Conservation (phyloP, 2,888 invertebrate genomes). For the Capitulum mitella region DNA sequence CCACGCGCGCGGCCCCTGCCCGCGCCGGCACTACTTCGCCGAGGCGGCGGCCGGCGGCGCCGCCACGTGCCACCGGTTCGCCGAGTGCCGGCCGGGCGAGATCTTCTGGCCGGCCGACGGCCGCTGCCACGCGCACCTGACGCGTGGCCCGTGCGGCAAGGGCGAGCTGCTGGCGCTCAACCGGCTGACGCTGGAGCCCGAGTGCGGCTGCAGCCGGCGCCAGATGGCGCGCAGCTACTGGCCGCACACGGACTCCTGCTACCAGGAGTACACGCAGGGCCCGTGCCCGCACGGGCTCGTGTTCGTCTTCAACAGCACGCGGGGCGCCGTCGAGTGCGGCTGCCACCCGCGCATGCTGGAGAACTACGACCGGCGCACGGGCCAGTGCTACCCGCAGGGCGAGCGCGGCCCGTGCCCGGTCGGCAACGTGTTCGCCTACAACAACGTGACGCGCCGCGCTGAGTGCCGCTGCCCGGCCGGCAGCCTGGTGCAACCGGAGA, state of each 20-base stretch:
- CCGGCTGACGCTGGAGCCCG: constrained; percentile 43
- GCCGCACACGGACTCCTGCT: constrained; percentile 58
- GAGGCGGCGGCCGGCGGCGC: constrained; percentile 24
- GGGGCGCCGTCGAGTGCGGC: constrained; percentile 51
- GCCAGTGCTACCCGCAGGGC: constrained; percentile 37
- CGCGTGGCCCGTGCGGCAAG: constrained; percentile 66
- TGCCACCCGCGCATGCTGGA: constrained; percentile 59
- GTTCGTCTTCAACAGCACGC: constrained; percentile 61
- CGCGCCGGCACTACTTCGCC: constrained; percentile 58
- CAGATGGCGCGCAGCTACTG: constrained; percentile 50
- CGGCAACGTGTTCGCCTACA: constrained; percentile 33
- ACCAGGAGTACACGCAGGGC: constrained; percentile 69
- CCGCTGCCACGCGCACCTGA: constrained; percentile 62
- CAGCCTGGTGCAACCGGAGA: constrained; percentile 47
- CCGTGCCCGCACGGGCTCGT: constrained; percentile 70
- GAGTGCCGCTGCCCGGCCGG: constrained; percentile 39
- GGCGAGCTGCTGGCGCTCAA: constrained; percentile 60
- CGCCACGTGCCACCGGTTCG: constrained; percentile 33
- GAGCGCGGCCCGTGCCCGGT: constrained; percentile 37
- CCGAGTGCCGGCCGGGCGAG: constrained; percentile 35
- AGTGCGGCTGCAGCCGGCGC: constrained; percentile 35
- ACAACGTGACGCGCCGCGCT: constrained; percentile 42
- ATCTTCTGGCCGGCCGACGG: constrained; percentile 69
- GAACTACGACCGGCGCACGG: constrained; percentile 61
- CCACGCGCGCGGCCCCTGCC: constrained; percentile 59